These are phyloP conservation scores for Karalla daura DNA, from an alignment of 2,797 vertebrate genomes.

Conservation along the genomic window DNA sequence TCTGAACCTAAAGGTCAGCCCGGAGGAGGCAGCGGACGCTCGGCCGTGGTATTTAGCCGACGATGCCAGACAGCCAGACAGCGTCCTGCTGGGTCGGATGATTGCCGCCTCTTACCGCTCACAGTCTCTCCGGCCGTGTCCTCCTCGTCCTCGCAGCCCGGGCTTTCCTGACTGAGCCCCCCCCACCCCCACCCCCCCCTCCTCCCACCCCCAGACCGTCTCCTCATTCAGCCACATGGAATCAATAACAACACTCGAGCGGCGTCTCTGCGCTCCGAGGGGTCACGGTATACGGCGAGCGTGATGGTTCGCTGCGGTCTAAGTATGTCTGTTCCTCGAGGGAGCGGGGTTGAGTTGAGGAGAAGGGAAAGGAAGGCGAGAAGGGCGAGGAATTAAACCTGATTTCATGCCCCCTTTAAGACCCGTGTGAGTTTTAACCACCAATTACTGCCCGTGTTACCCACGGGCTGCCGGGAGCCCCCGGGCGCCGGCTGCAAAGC, in stretches of 20 bases:
- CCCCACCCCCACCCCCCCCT: constrained; percentile 30
- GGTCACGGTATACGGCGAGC: constrained; percentile 44
- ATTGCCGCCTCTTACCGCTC: constrained; percentile 55
- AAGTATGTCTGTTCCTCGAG: constrained; percentile 58
- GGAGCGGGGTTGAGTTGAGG: constrained; percentile 13
- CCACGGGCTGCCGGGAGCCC: constrained; percentile 30
- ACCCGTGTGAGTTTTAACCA: constrained; percentile 62
- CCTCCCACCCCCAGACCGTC: too few species aligned
- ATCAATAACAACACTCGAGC: constrained; percentile 74
- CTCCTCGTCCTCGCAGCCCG: constrained; percentile 44
- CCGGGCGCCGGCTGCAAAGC: constrained; percentile 34
- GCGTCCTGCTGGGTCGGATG: constrained; percentile 61
- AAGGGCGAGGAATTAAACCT: constrained; percentile 51
- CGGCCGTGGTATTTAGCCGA: constrained; percentile 21
- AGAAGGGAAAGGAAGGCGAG: not conserved
- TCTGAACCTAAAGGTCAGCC: constrained; percentile 60
- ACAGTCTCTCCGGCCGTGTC: constrained; percentile 52
- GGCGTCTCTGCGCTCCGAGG: constrained; percentile 64
- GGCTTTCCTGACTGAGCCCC: constrained; percentile 46
- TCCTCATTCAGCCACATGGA: constrained; percentile 61
- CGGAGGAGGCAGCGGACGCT: constrained; percentile 32
- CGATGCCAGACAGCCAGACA: constrained; percentile 49
- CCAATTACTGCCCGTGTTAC: constrained; percentile 60
- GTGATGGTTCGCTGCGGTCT: constrained; percentile 51
- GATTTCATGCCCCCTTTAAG: constrained; percentile 67